phyloP scores from a whole-genome alignment of 2,888 invertebrate genomes.

The Torymus tubicola region DNA sequence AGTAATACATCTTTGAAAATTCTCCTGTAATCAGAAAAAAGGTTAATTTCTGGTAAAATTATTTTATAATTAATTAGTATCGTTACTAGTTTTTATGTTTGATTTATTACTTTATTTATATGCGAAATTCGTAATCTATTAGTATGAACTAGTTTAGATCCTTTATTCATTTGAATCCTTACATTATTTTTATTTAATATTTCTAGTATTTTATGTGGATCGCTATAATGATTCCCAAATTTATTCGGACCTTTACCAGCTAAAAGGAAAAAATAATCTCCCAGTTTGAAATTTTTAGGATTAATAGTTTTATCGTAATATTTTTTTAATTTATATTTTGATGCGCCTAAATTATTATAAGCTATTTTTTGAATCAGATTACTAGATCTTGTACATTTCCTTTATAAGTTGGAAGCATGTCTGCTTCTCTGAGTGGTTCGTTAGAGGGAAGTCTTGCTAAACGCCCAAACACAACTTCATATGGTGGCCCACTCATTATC shows the following conservation, averaged over 20 bases:
- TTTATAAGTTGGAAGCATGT: not conserved
- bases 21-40: slow-evolving; percentile 3
- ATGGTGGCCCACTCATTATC: slow-evolving; percentile 59
- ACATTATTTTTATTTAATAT: not conserved
- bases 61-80: not conserved
- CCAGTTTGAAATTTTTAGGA: not conserved
- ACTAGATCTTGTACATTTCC: not conserved
- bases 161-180: not conserved
- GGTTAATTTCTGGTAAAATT: not conserved
- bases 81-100: not conserved
- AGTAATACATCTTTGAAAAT: not conserved
- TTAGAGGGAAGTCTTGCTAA: slow-evolving; percentile 34
- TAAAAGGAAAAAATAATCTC: not conserved
- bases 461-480: slow-evolving; percentile 55
- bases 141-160: not conserved
- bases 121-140: slow-evolving; percentile 20
- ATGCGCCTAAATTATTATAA: not conserved
- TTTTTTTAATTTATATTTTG: too few species aligned
- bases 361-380: not conserved
- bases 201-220: slow-evolving; percentile 4
- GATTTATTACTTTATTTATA: not conserved
- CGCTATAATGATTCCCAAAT: slow-evolving; percentile 1
- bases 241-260: not conserved
- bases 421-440: slow-evolving; percentile 2
- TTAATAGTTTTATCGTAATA: slow-evolving; percentile 7